Base-by-base conservation (phyloP, 2,797 vertebrate species). In the Melanotaenia pygmaea region DNA sequence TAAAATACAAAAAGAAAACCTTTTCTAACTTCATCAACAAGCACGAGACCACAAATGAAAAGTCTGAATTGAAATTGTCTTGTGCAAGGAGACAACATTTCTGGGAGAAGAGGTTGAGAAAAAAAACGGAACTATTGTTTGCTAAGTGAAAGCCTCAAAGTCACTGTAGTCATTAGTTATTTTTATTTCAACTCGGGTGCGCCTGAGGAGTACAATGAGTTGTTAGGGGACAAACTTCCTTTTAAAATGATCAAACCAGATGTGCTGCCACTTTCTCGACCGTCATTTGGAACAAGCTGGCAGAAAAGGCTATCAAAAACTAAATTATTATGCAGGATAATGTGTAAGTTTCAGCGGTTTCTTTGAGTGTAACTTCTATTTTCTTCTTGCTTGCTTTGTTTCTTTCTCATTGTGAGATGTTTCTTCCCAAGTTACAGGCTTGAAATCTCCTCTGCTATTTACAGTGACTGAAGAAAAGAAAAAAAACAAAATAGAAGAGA, bases 391-490 rank as follows among this genome's bases (percentile, higher is more conserved):
- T 67, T 4, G 11, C 50, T 61, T 30, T 38, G 35, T 64, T 43
- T 58, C 9, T 59, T 24, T 59, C 22, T 53, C 3, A 51, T 53
- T 67, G 38, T n/a, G 53, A 45, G 22, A 61, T 58, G 34, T 56
- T 71, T 38, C 58, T 50, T 30, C 47, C 54, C 32, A n/a, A 37
- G 28, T 35, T 72, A 59, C 63, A 59, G 58, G n/a, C 43, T 47
- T 50, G 63, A 51, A 66, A 38, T 64, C 51, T 69, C 56, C 34
- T 59, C 67, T 66, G 58, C 51, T 79, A 58, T 77, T 76, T 50
- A 63, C 63, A 66, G 72, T 58, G 71, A 72, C 56, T 57, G 28
- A 75, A 64, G 57, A 43, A 65, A 81, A 76, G 61, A 59, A 30
- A 30, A 30, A 4, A 30, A 30, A 30, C 35, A 60, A 76, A 72